Base-by-base conservation (phyloP, 2,113 vertebrate genomes). In the Chaetodon trifascialis region DNA sequence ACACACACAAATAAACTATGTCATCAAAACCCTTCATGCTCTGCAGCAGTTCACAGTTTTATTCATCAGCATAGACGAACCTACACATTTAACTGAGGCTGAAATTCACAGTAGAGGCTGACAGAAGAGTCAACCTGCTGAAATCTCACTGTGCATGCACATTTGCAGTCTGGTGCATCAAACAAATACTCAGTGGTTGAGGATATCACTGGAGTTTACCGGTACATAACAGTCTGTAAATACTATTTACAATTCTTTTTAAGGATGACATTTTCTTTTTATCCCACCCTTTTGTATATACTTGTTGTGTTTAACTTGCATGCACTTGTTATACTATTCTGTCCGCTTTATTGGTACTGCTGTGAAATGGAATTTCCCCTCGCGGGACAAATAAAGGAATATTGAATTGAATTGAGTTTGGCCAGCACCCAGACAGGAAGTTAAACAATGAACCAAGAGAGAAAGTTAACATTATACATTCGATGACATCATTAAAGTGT, bases 361-460 rank as follows among this genome's bases (percentile, higher is more conserved):
- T n/a, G n/a, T n/a, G n/a, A n/a, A n/a, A n/a, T n/a, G n/a, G n/a
- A n/a, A n/a, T n/a, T n/a, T n/a, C n/a, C n/a, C n/a, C n/a, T n/a
- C n/a, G n/a, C n/a, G n/a, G n/a, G n/a, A n/a, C n/a, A n/a, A n/a
- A n/a, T n/a, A n/a, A n/a, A n/a, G n/a, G n/a, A n/a, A n/a, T n/a
- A n/a, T n/a, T n/a, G n/a, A n/a, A n/a, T n/a, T n/a, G n/a, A n/a
- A n/a, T n/a, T n/a, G n/a, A n/a, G n/a, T 23, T 30, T 44, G 23
- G 56, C 34, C 23, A 66, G 14, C 38, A 66, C 17, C 62, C 55
- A 76, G 23, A 58, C 66, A 67, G 25, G 25, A 36, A 66, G 44
- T 42, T 15, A 38, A 51, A 78, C 74, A 52, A 49, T 63, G 7
- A 54, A n/a, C 21, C 3, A 49, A 60, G 2, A 15, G 16, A 44